Evolutionary conservation across 1,140 invertebrate genomes (phyloP).

Genomic region (Brachionus koreanus): DNA sequence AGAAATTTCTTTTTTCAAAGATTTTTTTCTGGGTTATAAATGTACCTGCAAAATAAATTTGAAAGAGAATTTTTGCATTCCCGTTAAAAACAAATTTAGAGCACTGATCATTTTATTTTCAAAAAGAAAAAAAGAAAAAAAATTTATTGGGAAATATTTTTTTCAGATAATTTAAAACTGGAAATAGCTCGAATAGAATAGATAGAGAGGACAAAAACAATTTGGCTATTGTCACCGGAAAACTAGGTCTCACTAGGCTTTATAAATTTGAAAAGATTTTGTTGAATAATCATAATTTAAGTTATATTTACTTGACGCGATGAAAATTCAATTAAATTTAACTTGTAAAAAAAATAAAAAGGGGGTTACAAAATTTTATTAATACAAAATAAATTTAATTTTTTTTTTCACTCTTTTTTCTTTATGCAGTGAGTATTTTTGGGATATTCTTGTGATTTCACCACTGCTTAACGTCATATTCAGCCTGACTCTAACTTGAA

Average conservation of each 20-base stretch:
- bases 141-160: background rate
- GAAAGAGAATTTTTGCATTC: background rate
- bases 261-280: background rate
- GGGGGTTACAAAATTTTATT: background rate
- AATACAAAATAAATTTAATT: background rate
- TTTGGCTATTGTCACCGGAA: background rate
- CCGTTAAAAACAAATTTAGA: background rate
- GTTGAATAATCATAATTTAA: background rate
- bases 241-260: background rate
- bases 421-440: background rate
- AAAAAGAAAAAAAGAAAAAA: background rate
- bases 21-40: slow-evolving; percentile 1
- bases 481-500: background rate
- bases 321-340: background rate
- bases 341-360: background rate
- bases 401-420: background rate
- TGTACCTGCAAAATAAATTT: background rate
- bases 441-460: background rate
- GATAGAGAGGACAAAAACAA: background rate
- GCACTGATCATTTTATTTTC: background rate
- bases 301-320: background rate
- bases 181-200: background rate
- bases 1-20: background rate
- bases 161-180: background rate
- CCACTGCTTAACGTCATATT: background rate